Percentiles rank a stretch among this genome's conserved stretches.
These are phyloP conservation scores for Campylomormyrus numenius DNA, from an alignment of 2,113 vertebrate genomes.

Conservation along the genomic window DNA sequence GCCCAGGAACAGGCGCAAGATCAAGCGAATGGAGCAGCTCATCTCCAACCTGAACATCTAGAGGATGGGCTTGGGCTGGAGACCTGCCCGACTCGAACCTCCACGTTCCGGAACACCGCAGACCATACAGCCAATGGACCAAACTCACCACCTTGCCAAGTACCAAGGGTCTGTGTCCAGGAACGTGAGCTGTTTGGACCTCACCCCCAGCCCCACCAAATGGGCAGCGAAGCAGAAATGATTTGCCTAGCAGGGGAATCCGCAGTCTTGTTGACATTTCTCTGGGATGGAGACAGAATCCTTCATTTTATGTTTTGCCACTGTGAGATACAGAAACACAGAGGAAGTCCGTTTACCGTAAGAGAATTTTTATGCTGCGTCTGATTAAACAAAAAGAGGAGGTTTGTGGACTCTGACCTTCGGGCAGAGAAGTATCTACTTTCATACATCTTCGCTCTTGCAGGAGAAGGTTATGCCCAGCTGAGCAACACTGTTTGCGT, in stretches of 20 bases:
- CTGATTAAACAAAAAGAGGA: background rate
- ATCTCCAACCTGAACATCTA: slow-evolving; percentile 81
- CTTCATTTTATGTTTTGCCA: background rate
- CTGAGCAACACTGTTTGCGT: background rate
- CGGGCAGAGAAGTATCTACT: background rate
- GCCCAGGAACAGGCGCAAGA: slow-evolving; percentile 96
- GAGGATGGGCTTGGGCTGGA: background rate
- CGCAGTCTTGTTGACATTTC: background rate
- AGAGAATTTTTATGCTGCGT: background rate
- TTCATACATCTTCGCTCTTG: background rate
- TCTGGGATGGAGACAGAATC: background rate
- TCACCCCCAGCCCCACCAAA: background rate
- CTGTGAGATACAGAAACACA: background rate
- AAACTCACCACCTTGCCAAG: background rate
- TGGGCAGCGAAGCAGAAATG: background rate
- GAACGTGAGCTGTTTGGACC: background rate
- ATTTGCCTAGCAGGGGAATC: background rate
- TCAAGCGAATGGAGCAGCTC: slow-evolving; percentile 90
- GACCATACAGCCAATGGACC: background rate
- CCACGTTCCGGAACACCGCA: background rate
- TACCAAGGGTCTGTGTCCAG: background rate
- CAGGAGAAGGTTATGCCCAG: background rate
- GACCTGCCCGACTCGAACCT: background rate
- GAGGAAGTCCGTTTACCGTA: background rate
- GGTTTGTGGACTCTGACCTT: background rate